Percentiles rank a stretch among this genome's conserved stretches.
Evolutionary conservation across 2,113 vertebrate genomes (phyloP).

Genomic region (Drymodes brunneopygia): DNA sequence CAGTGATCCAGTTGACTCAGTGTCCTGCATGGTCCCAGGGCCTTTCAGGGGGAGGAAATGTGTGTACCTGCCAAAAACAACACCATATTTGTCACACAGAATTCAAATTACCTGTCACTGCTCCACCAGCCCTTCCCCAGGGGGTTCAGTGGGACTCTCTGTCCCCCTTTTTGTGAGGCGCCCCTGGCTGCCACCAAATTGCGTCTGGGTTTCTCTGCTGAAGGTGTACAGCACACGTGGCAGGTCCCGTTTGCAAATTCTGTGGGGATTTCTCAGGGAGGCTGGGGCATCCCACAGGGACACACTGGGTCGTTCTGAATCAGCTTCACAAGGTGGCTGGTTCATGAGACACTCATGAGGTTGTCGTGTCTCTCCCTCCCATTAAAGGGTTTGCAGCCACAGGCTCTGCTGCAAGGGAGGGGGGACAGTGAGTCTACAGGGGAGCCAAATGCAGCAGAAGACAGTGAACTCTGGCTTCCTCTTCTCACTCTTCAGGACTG

Average conservation of each 20-base stretch:
- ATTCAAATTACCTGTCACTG: not conserved
- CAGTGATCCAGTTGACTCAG: not conserved
- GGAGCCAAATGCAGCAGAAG: not conserved
- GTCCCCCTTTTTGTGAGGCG: not conserved
- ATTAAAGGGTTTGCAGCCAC: not conserved
- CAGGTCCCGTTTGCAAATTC: not conserved
- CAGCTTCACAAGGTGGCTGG: not conserved
- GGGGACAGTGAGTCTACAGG: not conserved
- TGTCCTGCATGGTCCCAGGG: not conserved
- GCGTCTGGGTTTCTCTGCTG: rapidly evolving
- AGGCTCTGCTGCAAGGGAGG: not conserved
- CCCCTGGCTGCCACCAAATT: not conserved
- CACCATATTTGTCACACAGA: not conserved
- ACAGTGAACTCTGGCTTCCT: not conserved
- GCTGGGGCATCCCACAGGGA: not conserved
- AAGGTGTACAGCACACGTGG: rapidly evolving
- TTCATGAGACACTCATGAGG: not conserved
- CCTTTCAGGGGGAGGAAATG: not conserved
- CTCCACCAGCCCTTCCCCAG: not conserved
- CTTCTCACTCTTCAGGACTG: not conserved
- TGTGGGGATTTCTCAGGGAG: not conserved
- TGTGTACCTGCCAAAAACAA: not conserved
- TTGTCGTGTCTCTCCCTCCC: not conserved
- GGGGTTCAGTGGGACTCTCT: not conserved
- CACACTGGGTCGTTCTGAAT: not conserved